Conservation (phyloP, 1,140 invertebrate genomes). For the Rhopalosiphum padi region DNA sequence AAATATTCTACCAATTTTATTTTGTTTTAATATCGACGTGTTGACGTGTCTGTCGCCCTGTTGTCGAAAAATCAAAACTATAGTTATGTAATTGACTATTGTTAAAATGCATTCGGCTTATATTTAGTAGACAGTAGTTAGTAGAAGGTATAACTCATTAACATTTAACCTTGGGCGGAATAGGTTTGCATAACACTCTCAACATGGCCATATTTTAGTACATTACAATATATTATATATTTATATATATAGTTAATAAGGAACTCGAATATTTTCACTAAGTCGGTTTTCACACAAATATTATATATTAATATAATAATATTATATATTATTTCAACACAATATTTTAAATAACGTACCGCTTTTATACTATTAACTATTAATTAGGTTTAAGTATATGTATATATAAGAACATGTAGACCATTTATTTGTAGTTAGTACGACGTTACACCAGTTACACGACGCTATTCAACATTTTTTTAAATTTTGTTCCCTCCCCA, state of each 20-base stretch:
- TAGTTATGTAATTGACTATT: slow-evolving; percentile 33
- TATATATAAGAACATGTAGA: too few species aligned
- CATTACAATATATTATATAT: not conserved
- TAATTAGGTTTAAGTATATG: not conserved
- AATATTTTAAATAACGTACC: not conserved
- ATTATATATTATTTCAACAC: too few species aligned
- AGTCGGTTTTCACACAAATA: slow-evolving; percentile 34
- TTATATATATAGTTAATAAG: slow-evolving; percentile 8
- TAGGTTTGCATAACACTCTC: slow-evolving; percentile 21
- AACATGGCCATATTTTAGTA: not conserved
- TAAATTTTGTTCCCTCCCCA: not conserved
- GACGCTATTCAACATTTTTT: not conserved
- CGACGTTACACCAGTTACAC: not conserved
- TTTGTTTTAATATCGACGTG: not conserved
- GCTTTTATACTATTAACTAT: not conserved
- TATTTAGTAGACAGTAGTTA: slow-evolving; percentile 24
- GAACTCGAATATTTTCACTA: slow-evolving; percentile 14
- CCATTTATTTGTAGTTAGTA: not conserved
- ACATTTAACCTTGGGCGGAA: slow-evolving; percentile 41
- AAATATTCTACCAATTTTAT: slow-evolving; percentile 23
- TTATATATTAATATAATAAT: too few species aligned
- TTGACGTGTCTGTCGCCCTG: not conserved
- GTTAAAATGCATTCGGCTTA: slow-evolving; percentile 44
- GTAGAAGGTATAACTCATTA: slow-evolving; percentile 38
- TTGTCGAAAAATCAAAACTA: not conserved